phyloP scores from a whole-genome alignment of 1,140 invertebrate species.

The Vollenhovia emeryi region DNA sequence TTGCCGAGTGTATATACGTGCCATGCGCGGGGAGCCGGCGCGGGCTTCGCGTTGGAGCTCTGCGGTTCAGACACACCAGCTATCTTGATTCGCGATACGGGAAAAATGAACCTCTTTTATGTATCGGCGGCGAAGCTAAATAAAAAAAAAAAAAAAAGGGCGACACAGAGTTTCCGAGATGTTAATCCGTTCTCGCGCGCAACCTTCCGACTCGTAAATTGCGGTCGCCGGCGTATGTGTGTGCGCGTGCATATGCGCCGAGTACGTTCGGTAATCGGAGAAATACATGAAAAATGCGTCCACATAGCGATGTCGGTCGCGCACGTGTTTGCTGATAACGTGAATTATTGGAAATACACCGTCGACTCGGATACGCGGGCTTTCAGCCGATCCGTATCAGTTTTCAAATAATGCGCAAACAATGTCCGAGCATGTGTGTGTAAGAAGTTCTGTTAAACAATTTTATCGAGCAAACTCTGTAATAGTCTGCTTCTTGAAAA shows the following conservation, averaged over 20 bases:
- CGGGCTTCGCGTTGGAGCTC: conserved; percentile 53
- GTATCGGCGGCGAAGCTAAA: conserved; percentile 51
- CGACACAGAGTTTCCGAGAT: conserved; percentile 51
- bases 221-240: conserved; percentile 4
- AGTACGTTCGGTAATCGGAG: conserved; percentile 44
- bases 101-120: conserved; percentile 60
- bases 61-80: conserved; percentile 64
- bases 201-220: conserved; percentile 53
- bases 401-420: neutral
- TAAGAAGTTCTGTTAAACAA: neutral
- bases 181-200: conserved; percentile 50
- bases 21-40: conserved; percentile 20
- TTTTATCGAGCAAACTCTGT: neutral
- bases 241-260: neutral
- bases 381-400: neutral
- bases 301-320: neutral
- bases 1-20: conserved; percentile 43
- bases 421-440: neutral
- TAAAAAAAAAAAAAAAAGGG: conserved; percentile 23
- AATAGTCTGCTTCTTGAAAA: neutral
- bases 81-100: conserved; percentile 68
- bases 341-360: conserved; percentile 27
- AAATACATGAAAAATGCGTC: conserved; percentile 44
- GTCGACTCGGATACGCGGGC: neutral
- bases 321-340: conserved; percentile 13